phyloP scores from a whole-genome alignment of 2,797 vertebrate species.

The Takifugu ocellatus region DNA sequence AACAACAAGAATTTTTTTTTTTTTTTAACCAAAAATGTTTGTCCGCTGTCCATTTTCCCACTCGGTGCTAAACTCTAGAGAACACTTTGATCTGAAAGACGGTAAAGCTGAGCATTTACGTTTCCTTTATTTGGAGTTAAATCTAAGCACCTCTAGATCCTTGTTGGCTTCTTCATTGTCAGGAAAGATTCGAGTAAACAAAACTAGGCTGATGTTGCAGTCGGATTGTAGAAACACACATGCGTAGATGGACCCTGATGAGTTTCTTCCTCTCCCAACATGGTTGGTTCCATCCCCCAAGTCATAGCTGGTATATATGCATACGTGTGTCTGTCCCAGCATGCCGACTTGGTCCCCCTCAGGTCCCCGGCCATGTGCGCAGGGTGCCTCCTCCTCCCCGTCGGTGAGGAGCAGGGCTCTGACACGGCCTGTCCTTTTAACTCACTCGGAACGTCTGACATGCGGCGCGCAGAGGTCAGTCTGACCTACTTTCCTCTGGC shows the following conservation, averaged over 20 bases:
- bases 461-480: slow-evolving; percentile 67
- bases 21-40: slow-evolving; percentile 4
- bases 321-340: slow-evolving; percentile 49
- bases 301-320: slow-evolving; percentile 55
- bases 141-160: slow-evolving; percentile 27
- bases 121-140: slow-evolving; percentile 32
- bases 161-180: slow-evolving; percentile 19
- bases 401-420: slow-evolving; percentile 71
- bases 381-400: slow-evolving; percentile 56
- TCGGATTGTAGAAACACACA: slow-evolving; percentile 19
- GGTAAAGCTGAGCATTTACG: slow-evolving; percentile 37
- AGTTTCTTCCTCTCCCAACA: slow-evolving; percentile 27
- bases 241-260: slow-evolving; percentile 31
- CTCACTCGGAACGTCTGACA: slow-evolving; percentile 73
- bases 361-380: slow-evolving; percentile 48
- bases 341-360: slow-evolving; percentile 42
- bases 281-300: slow-evolving; percentile 39
- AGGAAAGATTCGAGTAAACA: slow-evolving; percentile 36
- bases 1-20: too few species aligned
- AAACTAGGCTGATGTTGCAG: slow-evolving; percentile 4
- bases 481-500: slow-evolving; percentile 73
- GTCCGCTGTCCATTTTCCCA: slow-evolving; percentile 27
- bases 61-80: slow-evolving; percentile 8
- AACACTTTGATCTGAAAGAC: slow-evolving; percentile 48
- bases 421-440: slow-evolving; percentile 77